Evolutionary conservation across 2,888 invertebrate species (phyloP).

Genomic region (Caprella mutica): DNA sequence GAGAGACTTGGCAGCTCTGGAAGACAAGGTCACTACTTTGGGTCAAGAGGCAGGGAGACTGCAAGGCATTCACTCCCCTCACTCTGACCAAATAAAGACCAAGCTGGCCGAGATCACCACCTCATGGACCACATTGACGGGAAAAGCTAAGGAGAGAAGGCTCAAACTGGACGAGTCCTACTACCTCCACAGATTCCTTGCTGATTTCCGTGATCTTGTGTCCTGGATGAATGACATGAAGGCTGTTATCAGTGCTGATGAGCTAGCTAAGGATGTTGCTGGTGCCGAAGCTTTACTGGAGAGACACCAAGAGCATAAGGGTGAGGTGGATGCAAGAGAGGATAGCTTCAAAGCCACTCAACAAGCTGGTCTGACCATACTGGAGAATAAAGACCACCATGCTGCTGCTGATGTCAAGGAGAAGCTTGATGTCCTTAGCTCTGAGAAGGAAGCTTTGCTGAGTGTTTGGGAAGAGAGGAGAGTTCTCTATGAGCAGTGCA

Average conservation of each 20-base stretch:
- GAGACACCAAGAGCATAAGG: conserved; percentile 94
- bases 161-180: conserved; percentile 88
- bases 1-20: conserved; percentile 87
- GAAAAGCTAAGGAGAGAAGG: conserved; percentile 72
- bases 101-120: conserved; percentile 85
- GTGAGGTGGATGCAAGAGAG: conserved; percentile 95
- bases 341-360: conserved; percentile 85
- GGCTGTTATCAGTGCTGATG: conserved; percentile 93
- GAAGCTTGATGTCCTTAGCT: conserved; percentile 65
- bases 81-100: conserved; percentile 75
- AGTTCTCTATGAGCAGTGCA: conserved; percentile 95
- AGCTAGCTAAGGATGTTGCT: conserved; percentile 96
- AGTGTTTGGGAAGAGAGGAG: conserved; percentile 92
- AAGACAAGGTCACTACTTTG: conserved; percentile 86
- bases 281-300: conserved; percentile 95
- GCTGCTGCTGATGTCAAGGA: conserved; percentile 81
- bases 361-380: conserved; percentile 72
- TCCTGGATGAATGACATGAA: conserved; percentile 98
- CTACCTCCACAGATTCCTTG: conserved; percentile 87
- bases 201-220: conserved; percentile 89
- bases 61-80: conserved; percentile 85
- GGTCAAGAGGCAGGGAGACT: conserved; percentile 85
- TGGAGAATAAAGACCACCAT: conserved; percentile 70
- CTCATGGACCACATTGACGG: conserved; percentile 85
- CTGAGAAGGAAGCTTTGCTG: conserved; percentile 72